phyloP scores from a whole-genome alignment of 2,888 invertebrate genomes.

The Neocrepidodera transversa region DNA sequence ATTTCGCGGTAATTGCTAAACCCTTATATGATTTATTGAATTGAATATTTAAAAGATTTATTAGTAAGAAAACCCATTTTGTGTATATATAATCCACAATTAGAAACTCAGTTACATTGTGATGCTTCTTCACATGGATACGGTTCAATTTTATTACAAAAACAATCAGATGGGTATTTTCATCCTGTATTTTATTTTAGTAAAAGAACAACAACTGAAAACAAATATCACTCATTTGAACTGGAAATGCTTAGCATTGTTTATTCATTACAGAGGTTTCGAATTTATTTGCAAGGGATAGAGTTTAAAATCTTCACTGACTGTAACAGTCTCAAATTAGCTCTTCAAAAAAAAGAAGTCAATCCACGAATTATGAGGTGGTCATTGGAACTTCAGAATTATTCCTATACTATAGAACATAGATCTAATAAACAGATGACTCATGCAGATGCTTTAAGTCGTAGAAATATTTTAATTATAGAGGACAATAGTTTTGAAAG shows the following conservation, averaged over 20 bases:
- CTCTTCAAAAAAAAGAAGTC: neutral
- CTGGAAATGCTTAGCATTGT: neutral
- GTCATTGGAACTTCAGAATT: neutral
- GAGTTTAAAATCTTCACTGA: constrained; percentile 13
- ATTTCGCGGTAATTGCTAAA: constrained; percentile 28
- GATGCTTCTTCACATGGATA: constrained; percentile 14
- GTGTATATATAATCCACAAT: constrained; percentile 3
- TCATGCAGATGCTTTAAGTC: constrained; percentile 35
- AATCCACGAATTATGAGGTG: neutral
- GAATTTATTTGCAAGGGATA: constrained; percentile 8
- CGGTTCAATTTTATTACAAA: constrained; percentile 7
- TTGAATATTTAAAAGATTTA: neutral
- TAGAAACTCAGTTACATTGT: constrained; percentile 14
- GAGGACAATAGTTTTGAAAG: constrained; percentile 8
- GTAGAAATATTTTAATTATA: neutral
- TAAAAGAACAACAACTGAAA: constrained; percentile 1
- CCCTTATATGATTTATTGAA: constrained; percentile 8
- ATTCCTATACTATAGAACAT: constrained; percentile 2
- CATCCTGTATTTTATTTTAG: constrained; percentile 22
- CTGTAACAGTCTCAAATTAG: constrained; percentile 2
- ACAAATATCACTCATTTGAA: neutral
- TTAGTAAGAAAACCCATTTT: constrained; percentile 12
- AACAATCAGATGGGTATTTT: constrained; percentile 14
- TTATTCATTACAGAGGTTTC: constrained; percentile 14
- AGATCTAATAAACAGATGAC: constrained; percentile 29